phyloP scores from a whole-genome alignment of 2,888 invertebrate genomes.

The Cryptophagus acutangulus region DNA sequence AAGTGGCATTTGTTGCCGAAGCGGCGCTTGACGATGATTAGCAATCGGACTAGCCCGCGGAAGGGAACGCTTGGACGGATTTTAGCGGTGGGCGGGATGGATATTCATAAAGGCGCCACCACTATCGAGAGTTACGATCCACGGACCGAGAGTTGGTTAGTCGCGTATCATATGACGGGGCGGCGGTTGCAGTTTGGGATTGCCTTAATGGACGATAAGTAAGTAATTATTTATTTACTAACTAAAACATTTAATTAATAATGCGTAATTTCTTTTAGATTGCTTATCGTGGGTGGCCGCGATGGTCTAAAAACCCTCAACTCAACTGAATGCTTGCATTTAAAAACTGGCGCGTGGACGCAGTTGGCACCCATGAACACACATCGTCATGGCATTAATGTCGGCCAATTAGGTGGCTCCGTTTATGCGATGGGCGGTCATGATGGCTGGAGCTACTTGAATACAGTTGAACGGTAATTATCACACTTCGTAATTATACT shows the following conservation, averaged over 20 bases:
- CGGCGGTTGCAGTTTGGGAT: conserved; percentile 87
- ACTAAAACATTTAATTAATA: neutral
- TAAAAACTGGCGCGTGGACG: conserved; percentile 75
- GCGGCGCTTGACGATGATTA: conserved; percentile 69
- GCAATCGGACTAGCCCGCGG: conserved; percentile 77
- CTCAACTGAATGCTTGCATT: conserved; percentile 84
- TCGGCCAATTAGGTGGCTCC: conserved; percentile 74
- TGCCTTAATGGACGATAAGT: conserved; percentile 74
- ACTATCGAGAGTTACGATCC: conserved; percentile 88
- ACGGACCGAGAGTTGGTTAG: conserved; percentile 73
- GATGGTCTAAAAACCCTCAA: conserved; percentile 94
- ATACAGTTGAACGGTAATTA: conserved; percentile 73
- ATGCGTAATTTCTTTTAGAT: conserved; percentile 38
- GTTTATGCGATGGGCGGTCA: conserved; percentile 94
- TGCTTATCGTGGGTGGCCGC: conserved; percentile 84
- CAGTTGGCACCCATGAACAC: conserved; percentile 84
- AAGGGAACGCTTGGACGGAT: conserved; percentile 88
- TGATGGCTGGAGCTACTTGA: conserved; percentile 92
- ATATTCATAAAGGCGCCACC: conserved; percentile 85
- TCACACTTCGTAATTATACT: neutral
- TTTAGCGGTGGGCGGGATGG: conserved; percentile 89
- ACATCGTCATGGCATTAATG: conserved; percentile 76
- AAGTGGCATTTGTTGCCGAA: conserved; percentile 91
- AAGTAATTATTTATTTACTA: conserved; percentile 19
- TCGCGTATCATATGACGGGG: conserved; percentile 71